Percentiles rank a stretch among this genome's conserved stretches.
These are phyloP conservation scores for Eulemur macaco DNA, from an alignment of 2,113 vertebrate genomes.

Conservation along the genomic window DNA sequence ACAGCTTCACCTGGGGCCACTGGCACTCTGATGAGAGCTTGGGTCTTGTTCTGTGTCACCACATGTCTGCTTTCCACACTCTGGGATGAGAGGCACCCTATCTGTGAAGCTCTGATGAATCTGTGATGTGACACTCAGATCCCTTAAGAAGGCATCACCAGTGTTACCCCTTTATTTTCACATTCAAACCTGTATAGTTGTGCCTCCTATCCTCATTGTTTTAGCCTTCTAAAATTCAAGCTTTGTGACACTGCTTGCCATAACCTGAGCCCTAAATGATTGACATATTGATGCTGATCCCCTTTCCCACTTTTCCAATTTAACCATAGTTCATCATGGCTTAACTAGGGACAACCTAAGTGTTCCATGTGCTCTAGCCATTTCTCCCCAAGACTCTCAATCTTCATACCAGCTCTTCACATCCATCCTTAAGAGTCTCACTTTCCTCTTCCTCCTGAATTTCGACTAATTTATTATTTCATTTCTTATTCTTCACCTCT, in stretches of 20 bases:
- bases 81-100: conserved; percentile 48
- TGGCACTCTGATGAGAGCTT: conserved; percentile 68
- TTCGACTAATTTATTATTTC: neutral
- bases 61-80: conserved; percentile 61
- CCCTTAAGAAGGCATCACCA: conserved; percentile 41
- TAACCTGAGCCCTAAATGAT: neutral
- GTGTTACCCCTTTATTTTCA: conserved; percentile 63
- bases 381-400: neutral
- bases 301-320: neutral
- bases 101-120: conserved; percentile 44
- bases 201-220: conserved; percentile 37
- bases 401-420: neutral
- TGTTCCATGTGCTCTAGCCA: neutral
- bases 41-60: conserved; percentile 69
- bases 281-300: neutral
- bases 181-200: neutral
- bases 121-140: conserved; percentile 67
- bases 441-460: neutral
- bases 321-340: neutral
- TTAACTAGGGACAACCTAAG: neutral
- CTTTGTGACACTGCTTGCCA: neutral
- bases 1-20: conserved; percentile 77
- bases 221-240: neutral
- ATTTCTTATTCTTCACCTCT: neutral
- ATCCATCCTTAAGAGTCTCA: neutral